Evolutionary conservation across 2,888 invertebrate genomes (phyloP), one percentile per base, ranked within the genome.

Genomic region (Melanostoma mellinum): DNA sequence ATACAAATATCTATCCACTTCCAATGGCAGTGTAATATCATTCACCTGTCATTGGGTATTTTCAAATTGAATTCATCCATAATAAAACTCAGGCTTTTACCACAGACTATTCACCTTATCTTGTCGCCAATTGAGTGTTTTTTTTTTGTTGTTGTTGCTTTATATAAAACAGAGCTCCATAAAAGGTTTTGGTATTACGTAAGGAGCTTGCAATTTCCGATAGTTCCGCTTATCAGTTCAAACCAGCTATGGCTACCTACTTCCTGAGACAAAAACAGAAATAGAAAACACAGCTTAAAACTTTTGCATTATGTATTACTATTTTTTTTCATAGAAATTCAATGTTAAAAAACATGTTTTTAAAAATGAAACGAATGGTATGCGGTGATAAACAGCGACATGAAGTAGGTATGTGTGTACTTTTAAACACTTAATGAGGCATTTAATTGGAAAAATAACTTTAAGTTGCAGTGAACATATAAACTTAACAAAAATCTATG

Each of bases 161-260:
- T 44, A 61, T 20, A 48, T 5, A 61, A 61, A 61, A 9, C 8
- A 46, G 36, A 44, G 30, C 36, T 4, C 68, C 68, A 55, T 60
- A 63, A 63, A 48, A 58, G 46, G 40, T 33, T 36, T 8, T 36
- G 6, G 36, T 10, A 33, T 71, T 75, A 69, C 63, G 75, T 71
- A 74, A 80, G 53, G n/a, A 52, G 52, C 8, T 9, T 42, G 65
- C 20, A 60, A 60, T 65, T 75, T 80, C 50, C 6, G 33, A 35
- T 58, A 33, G 58, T 77, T 52, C 52, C 40, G 75, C 65, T 80
- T 80, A 80, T 80, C 80, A 75, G 52, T 44, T 56, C 20, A 52
- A 1, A 6, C 10, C 10, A 10, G 6, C 5, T 30, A 30, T 3
- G 8, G 61, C 36, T 33, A 53, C 33, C 36, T 10, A 69, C 46